Evolutionary conservation across 2,888 invertebrate genomes (phyloP), one percentile per base, ranked within the genome.

Genomic region (Melanophora roralis): DNA sequence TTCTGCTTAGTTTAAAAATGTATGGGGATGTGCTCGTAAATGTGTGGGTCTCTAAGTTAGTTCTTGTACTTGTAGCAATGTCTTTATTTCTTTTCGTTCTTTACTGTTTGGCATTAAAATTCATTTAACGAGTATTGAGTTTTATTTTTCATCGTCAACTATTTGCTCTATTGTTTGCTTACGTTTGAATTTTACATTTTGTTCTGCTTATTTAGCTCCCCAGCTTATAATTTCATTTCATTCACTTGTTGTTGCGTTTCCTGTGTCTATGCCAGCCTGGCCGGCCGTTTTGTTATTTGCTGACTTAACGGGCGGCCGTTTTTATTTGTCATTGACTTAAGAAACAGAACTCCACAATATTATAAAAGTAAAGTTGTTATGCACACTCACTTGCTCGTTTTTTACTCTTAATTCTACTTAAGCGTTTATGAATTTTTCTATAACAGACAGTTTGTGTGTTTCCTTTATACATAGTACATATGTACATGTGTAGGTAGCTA

Each of bases 21-120:
- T 55, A 14, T 59, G 16, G 47, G 14, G 38, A 55, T 14, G 3
- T 32, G 21, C 38, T 2, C 51, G 57, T 47, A 51, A 60, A 19
- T 64, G 3, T 8, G 27, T 27, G 27, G 3, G 27, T 27, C 27
- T 27, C 3, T 27, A 27, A 5, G 27, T 27, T 27, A 5, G 27
- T 27, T 27, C 27, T 27, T 27, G 27, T 27, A 19, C 34, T 67
- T 45, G 32, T 64, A 64, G 47, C 47, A 40, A 60, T 77, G 59
- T 51, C 43, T 36, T 27, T 27, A 51, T 65, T 59, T 59, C 40
- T 77, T 67, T 64, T 36, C 34, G 38, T 43, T 47, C 49, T 64
- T 34, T 51, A 69, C 12, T 65, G 65, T 65, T 60, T 60, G 75
- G 71, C 71, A 75, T 67, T 34, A 78, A 78, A 27, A 43, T 59